Conservation (phyloP, 1,140 invertebrate species). For the Caenorhabditis latens region DNA sequence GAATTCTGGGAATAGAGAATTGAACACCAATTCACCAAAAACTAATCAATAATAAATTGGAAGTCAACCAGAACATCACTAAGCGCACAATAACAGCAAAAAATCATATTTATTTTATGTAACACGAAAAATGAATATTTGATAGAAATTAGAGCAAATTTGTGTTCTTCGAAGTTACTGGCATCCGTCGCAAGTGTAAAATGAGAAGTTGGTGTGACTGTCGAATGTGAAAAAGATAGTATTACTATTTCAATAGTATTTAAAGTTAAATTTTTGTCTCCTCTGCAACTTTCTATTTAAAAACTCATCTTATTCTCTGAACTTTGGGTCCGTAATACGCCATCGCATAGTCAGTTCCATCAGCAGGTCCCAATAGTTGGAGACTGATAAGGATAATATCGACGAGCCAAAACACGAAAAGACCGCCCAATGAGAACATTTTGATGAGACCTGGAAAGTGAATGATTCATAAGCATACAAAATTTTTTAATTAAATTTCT, state of each 20-base stretch:
- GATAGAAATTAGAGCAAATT: slow-evolving; percentile 47
- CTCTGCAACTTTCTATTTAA: background rate
- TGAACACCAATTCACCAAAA: too few species aligned
- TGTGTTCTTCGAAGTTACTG: background rate
- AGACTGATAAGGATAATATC: slow-evolving; percentile 96
- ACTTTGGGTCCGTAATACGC: slow-evolving; percentile 88
- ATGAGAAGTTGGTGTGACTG: slow-evolving; percentile 45
- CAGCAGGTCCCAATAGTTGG: slow-evolving; percentile 88
- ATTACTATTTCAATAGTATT: background rate
- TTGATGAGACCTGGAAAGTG: slow-evolving; percentile 83
- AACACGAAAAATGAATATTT: slow-evolving; percentile 29
- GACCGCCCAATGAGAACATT: slow-evolving; percentile 93
- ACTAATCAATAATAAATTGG: background rate
- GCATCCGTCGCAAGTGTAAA: slow-evolving; percentile 52
- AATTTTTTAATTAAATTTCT: background rate
- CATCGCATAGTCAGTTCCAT: slow-evolving; percentile 95
- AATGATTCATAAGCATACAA: background rate
- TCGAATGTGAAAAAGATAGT: slow-evolving; percentile 9
- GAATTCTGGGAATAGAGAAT: background rate
- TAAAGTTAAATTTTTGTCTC: too few species aligned
- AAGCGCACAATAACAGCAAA: background rate
- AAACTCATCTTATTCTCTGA: slow-evolving; percentile 16
- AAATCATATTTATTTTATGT: slow-evolving; percentile 10
- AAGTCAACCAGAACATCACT: background rate
- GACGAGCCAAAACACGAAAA: slow-evolving; percentile 92